phyloP scores from a whole-genome alignment of 1,140 invertebrate genomes.

The Pseudomyrmex sp. region DNA sequence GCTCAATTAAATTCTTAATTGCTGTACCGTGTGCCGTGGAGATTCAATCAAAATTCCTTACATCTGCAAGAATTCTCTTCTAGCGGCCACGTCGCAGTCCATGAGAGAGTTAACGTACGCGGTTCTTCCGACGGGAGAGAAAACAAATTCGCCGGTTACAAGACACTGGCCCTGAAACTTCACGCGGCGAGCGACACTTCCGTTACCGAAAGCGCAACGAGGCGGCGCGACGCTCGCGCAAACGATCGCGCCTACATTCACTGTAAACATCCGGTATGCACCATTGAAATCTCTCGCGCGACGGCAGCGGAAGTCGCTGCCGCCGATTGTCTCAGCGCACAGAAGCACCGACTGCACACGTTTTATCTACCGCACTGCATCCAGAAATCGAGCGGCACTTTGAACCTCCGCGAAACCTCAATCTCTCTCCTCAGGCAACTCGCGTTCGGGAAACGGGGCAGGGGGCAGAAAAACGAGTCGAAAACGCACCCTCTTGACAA shows the following conservation, averaged over 20 bases:
- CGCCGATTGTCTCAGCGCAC: conserved; percentile 11
- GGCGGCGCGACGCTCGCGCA: conserved; percentile 1
- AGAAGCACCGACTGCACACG: conserved; percentile 33
- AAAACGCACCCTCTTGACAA: conserved; percentile 18
- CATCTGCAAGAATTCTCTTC: conserved; percentile 3
- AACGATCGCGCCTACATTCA: conserved; percentile 29
- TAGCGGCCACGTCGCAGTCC: conserved; percentile 19
- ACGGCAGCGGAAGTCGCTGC: conserved; percentile 12
- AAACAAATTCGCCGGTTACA: conserved; percentile 1
- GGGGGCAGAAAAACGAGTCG: background rate
- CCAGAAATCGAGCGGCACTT: conserved; percentile 48
- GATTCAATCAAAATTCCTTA: conserved; percentile 47
- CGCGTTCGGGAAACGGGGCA: background rate
- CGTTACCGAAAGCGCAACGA: conserved; percentile 1
- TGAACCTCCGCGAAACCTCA: conserved; percentile 39
- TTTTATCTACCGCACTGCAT: conserved; percentile 25
- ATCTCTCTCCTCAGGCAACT: background rate
- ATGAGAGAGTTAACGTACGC: conserved; percentile 25
- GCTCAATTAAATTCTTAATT: conserved; percentile 60
- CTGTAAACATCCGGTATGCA: conserved; percentile 27
- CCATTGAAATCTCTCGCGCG: conserved; percentile 8
- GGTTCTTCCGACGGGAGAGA: background rate
- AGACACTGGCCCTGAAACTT: conserved; percentile 49
- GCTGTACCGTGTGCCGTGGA: background rate
- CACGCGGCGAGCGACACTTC: conserved; percentile 11